Conservation (phyloP, 2,797 vertebrate species). For the Eleutherodactylus coqui region DNA sequence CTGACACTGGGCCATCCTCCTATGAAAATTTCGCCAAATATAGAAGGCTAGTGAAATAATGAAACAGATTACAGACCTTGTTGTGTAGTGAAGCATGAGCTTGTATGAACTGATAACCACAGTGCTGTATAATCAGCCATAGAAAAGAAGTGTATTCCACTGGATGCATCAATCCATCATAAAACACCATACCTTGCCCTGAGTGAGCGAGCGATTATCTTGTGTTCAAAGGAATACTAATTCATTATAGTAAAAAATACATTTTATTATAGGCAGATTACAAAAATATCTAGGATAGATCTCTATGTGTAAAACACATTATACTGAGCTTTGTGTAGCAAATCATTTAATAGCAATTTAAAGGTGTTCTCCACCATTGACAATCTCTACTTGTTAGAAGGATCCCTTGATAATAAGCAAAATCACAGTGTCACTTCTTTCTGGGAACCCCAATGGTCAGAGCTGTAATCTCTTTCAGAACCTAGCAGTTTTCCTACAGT, state of each 20-base stretch:
- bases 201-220: neutral
- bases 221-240: neutral
- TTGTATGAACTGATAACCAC: conserved; percentile 3
- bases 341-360: neutral
- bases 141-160: neutral
- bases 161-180: conserved; percentile 2
- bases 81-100: conserved; percentile 24
- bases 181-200: neutral
- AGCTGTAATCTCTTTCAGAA: too few relatives aligned
- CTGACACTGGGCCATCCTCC: conserved; percentile 39
- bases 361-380: neutral
- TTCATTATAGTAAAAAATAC: neutral
- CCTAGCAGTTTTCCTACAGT: neutral
- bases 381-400: too few relatives aligned
- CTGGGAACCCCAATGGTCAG: neutral
- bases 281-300: neutral
- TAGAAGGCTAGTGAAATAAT: conserved; percentile 36
- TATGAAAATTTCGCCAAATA: conserved; percentile 35
- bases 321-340: neutral
- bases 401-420: neutral
- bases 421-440: too few relatives aligned
- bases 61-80: conserved; percentile 40
- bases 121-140: neutral
- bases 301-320: neutral
- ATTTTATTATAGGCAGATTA: neutral